phyloP scores from a whole-genome alignment of 2,113 vertebrate species.

The Atractosteus spatula region DNA sequence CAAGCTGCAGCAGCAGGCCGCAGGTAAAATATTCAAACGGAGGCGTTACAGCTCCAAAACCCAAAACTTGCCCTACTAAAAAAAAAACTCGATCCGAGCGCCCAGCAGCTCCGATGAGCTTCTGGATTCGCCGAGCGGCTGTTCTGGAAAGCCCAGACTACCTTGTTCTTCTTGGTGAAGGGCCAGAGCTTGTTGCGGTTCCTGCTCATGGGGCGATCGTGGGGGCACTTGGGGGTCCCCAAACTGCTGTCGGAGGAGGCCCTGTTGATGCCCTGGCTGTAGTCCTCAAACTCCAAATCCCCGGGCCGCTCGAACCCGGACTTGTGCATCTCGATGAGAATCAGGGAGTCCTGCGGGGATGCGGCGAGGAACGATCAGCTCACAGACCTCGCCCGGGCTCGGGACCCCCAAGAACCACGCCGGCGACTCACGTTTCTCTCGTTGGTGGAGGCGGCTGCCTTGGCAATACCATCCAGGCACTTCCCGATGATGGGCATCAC shows the following conservation, averaged over 20 bases:
- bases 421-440: conserved; percentile 71
- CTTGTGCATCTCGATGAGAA: conserved; percentile 82
- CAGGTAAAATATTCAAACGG: too few relatives aligned
- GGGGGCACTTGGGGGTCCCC: conserved; percentile 71
- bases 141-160: conserved; percentile 46
- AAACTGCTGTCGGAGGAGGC: conserved; percentile 81
- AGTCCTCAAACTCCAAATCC: conserved; percentile 86
- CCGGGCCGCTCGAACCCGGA: conserved; percentile 83
- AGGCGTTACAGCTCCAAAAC: too few relatives aligned
- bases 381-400: too few relatives aligned
- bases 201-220: conserved; percentile 62
- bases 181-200: conserved; percentile 80
- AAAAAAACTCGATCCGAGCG: too few relatives aligned
- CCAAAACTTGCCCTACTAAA: too few relatives aligned
- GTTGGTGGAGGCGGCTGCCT: conserved; percentile 73
- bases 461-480: conserved; percentile 84
- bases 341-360: conserved; percentile 73
- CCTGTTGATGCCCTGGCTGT: conserved; percentile 83
- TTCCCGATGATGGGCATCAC: conserved; percentile 87
- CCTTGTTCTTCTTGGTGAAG: conserved; percentile 85
- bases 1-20: too few relatives aligned
- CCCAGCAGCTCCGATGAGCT: too few relatives aligned
- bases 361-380: not conserved
- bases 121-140: too few relatives aligned
- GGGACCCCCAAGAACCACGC: too few relatives aligned